Evolutionary conservation across 2,113 vertebrate species (phyloP).

Genomic region (Enhydra lutris): DNA sequence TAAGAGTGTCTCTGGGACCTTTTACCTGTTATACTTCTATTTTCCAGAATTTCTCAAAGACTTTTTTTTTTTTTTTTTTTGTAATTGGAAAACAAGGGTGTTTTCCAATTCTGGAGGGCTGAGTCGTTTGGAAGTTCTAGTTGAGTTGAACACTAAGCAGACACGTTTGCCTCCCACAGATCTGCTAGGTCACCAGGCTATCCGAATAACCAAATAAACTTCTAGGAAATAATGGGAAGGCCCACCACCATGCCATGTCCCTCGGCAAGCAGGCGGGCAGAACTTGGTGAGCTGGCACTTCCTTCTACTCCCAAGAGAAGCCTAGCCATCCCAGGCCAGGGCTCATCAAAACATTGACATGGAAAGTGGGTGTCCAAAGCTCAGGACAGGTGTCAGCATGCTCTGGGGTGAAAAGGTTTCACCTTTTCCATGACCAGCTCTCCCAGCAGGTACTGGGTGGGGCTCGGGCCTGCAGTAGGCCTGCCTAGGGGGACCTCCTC

Average conservation of each 20-base stretch:
- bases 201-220: not conserved
- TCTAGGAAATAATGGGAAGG: not conserved
- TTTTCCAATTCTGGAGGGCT: constrained; percentile 1
- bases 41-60: constrained; percentile 39
- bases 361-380: not conserved
- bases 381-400: not conserved
- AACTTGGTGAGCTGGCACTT: not conserved
- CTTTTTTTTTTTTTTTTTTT: not conserved
- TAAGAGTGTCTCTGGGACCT: not conserved
- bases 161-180: constrained; percentile 5
- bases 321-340: not conserved
- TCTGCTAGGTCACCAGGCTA: not conserved
- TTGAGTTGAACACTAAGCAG: not conserved
- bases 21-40: constrained; percentile 24
- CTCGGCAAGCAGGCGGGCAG: not conserved
- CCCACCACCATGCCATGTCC: not conserved
- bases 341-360: not conserved
- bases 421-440: not conserved
- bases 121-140: constrained; percentile 12
- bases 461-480: not conserved
- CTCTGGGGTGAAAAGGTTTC: not conserved
- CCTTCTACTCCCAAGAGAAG: not conserved
- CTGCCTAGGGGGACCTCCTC: not conserved
- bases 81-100: not conserved
- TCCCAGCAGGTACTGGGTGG: not conserved